Percentiles rank a stretch among this genome's conserved stretches.
phyloP scores from a whole-genome alignment of 1,140 invertebrate species.

The Amphibalanus amphitrite region DNA sequence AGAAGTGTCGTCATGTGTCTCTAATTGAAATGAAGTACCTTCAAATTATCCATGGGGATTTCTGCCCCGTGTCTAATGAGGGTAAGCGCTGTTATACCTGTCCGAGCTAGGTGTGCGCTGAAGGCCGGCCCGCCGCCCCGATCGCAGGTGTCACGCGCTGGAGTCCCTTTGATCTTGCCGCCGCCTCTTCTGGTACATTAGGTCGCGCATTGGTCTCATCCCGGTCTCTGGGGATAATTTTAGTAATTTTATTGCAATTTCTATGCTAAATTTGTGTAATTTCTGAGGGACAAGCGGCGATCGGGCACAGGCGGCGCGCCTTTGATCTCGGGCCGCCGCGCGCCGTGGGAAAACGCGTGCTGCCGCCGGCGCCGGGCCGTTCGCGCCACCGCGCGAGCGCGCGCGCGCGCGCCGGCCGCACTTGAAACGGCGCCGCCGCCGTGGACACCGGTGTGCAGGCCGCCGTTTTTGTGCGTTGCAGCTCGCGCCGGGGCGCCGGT shows the following conservation, averaged over 20 bases:
- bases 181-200: conserved; percentile 13
- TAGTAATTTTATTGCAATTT: conserved; percentile 2
- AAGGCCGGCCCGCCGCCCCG: conserved; percentile 11
- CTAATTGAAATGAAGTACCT: neutral
- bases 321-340: neutral
- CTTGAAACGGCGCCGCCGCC: neutral
- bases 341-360: conserved; percentile 1
- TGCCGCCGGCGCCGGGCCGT: too few species aligned
- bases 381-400: too few species aligned
- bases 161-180: conserved; percentile 18
- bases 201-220: neutral
- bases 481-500: too few species aligned
- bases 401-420: neutral
- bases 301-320: neutral
- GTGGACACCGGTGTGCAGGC: too few species aligned
- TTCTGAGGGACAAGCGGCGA: neutral
- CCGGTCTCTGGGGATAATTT: neutral
- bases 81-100: conserved; percentile 7
- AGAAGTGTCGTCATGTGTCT: neutral
- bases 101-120: neutral
- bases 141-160: conserved; percentile 20
- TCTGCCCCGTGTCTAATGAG: neutral
- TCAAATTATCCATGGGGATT: neutral
- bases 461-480: neutral
- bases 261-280: conserved; percentile 2